These are phyloP conservation scores for Tyria jacobaeae DNA, from an alignment of 2,888 invertebrate genomes.

Conservation along the genomic window DNA sequence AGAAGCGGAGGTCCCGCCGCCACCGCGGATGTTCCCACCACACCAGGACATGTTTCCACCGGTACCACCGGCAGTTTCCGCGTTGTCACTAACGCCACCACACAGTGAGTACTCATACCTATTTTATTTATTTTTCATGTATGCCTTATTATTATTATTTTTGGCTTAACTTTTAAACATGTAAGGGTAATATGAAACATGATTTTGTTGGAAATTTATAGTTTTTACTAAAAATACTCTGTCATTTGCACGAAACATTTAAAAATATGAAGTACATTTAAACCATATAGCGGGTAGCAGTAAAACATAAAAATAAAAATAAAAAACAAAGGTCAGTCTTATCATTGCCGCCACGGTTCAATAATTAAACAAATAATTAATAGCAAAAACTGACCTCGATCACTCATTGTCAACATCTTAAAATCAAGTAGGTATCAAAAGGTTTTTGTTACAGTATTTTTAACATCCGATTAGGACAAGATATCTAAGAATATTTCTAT, in stretches of 20 bases:
- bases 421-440: conserved; percentile 41
- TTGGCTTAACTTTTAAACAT: background rate
- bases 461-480: conserved; percentile 8
- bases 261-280: background rate
- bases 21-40: conserved; percentile 84
- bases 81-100: conserved; percentile 93
- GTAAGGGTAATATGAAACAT: background rate
- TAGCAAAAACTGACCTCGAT: conserved; percentile 75
- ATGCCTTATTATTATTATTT: background rate
- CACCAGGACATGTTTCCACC: conserved; percentile 91
- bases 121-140: background rate
- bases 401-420: conserved; percentile 69
- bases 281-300: conserved; percentile 33
- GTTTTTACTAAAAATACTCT: background rate
- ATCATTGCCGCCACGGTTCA: conserved; percentile 80
- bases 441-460: conserved; percentile 41
- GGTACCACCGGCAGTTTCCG: conserved; percentile 89
- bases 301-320: conserved; percentile 27
- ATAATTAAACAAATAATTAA: conserved; percentile 70
- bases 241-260: background rate
- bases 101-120: conserved; percentile 88
- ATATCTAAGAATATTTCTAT: background rate
- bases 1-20: conserved; percentile 84
- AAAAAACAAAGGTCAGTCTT: conserved; percentile 71
- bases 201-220: background rate